These are phyloP conservation scores for Scaptodrosophila latifasciaeformis DNA, from an alignment of 2,888 invertebrate genomes.

Conservation along the genomic window DNA sequence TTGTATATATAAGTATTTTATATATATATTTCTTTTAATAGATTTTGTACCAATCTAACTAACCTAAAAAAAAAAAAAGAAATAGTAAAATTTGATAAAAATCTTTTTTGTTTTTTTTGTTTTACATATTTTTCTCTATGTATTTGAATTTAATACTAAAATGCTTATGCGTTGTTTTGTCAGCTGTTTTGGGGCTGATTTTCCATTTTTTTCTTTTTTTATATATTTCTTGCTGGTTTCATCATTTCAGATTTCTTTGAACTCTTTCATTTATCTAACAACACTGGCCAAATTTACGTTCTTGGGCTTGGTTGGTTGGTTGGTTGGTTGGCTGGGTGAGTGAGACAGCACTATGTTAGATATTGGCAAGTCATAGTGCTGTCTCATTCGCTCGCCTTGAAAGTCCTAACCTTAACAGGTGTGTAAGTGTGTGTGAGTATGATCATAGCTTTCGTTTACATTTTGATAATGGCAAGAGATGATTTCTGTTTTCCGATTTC, in stretches of 20 bases:
- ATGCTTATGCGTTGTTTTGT: constrained; percentile 33
- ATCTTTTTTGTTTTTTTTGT: constrained; percentile 13
- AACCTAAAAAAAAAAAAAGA: constrained; percentile 47
- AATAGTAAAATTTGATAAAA: constrained; percentile 38
- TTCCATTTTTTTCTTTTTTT: background rate
- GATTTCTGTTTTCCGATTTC: constrained; percentile 12
- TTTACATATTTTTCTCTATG: constrained; percentile 40
- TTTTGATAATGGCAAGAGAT: too few species aligned
- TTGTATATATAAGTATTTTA: constrained; percentile 27
- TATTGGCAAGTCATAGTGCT: background rate
- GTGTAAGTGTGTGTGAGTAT: too few species aligned
- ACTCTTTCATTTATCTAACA: too few species aligned
- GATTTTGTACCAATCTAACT: constrained; percentile 53
- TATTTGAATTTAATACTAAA: constrained; percentile 18
- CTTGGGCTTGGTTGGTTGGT: background rate
- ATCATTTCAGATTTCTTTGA: too few species aligned
- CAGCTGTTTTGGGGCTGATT: constrained; percentile 4
- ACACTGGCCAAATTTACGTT: background rate
- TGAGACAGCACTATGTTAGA: too few species aligned
- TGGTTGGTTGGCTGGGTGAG: too few species aligned
- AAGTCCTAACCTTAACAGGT: too few species aligned
- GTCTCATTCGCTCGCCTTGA: too few species aligned
- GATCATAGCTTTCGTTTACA: too few species aligned
- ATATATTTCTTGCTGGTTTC: background rate
- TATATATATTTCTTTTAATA: constrained; percentile 21